A percentile compares a stretch with the other conserved stretches of the same genome.
Conservation (phyloP, 2,888 invertebrate genomes). For the Clanis bilineata region DNA sequence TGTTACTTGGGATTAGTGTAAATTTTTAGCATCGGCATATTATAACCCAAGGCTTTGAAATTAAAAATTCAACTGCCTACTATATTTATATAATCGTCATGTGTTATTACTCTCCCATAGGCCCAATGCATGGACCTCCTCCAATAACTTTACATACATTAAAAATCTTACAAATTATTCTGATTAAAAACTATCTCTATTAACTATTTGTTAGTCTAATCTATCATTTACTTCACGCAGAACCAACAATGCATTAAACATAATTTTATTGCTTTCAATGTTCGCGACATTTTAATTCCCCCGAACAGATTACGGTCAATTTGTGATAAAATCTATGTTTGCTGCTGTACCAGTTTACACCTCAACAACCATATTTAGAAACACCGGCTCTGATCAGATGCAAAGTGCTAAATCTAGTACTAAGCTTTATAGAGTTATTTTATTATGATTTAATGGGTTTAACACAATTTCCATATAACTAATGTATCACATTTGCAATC, state of each 20-base stretch:
- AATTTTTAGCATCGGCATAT: too few relatives aligned
- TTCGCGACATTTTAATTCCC: constrained; percentile 7
- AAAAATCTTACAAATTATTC: too few relatives aligned
- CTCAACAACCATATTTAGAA: constrained; percentile 5
- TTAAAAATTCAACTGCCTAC: too few relatives aligned
- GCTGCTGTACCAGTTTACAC: constrained; percentile 3
- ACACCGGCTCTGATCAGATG: constrained; percentile 11
- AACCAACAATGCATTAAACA: not conserved
- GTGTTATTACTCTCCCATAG: too few relatives aligned
- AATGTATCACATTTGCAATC: not conserved
- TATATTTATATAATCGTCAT: too few relatives aligned
- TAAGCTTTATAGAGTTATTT: constrained; percentile 14
- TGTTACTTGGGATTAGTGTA: too few relatives aligned
- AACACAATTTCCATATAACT: constrained; percentile 11
- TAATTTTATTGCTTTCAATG: not conserved
- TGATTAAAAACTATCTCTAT: too few relatives aligned
- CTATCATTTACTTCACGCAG: too few relatives aligned
- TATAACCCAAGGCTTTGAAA: too few relatives aligned
- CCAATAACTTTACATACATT: too few relatives aligned
- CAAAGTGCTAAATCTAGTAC: constrained; percentile 13
- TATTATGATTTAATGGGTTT: constrained; percentile 35
- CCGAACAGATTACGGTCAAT: constrained; percentile 4
- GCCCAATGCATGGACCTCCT: too few relatives aligned
- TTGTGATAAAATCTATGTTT: constrained; percentile 12
- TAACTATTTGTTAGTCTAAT: too few relatives aligned